Percentiles rank a stretch among this genome's conserved stretches.
Evolutionary conservation across 2,888 invertebrate species (phyloP).

Genomic region (Amiota mariae): DNA sequence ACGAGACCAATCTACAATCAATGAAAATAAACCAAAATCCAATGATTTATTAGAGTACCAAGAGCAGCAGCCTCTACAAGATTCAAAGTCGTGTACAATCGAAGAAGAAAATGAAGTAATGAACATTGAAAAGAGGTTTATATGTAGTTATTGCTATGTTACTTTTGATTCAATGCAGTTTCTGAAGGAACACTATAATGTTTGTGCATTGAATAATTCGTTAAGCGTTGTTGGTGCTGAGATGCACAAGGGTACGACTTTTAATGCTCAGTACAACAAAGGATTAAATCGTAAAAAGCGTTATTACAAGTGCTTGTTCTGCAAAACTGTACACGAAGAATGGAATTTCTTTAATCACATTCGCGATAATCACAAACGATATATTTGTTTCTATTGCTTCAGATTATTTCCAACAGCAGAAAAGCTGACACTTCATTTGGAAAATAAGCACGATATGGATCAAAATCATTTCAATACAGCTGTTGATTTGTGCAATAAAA

Average conservation of each 20-base stretch:
- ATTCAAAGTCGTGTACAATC: neutral
- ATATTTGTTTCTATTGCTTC: slow-evolving; percentile 87
- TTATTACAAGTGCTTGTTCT: slow-evolving; percentile 87
- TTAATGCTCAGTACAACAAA: too few species aligned
- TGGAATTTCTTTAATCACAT: slow-evolving; percentile 91
- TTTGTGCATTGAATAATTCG: too few species aligned
- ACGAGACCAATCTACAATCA: neutral
- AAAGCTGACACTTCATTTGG: slow-evolving; percentile 84
- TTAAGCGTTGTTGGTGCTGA: too few species aligned
- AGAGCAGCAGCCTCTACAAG: slow-evolving; percentile 27
- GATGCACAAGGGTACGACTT: too few species aligned
- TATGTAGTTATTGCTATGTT: too few species aligned
- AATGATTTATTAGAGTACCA: neutral
- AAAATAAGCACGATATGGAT: slow-evolving; percentile 84
- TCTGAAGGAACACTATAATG: too few species aligned
- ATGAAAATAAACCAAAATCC: neutral
- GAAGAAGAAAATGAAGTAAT: neutral
- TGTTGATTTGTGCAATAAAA: slow-evolving; percentile 74
- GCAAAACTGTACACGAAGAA: slow-evolving; percentile 88
- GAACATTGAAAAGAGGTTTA: too few species aligned
- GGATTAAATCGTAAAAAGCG: slow-evolving; percentile 73
- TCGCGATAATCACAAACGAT: slow-evolving; percentile 86
- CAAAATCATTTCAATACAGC: slow-evolving; percentile 82
- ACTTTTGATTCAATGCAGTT: too few species aligned
- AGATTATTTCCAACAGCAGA: slow-evolving; percentile 88